phyloP scores from a whole-genome alignment of 2,888 invertebrate species.

The Oegoconia quadripuncta region DNA sequence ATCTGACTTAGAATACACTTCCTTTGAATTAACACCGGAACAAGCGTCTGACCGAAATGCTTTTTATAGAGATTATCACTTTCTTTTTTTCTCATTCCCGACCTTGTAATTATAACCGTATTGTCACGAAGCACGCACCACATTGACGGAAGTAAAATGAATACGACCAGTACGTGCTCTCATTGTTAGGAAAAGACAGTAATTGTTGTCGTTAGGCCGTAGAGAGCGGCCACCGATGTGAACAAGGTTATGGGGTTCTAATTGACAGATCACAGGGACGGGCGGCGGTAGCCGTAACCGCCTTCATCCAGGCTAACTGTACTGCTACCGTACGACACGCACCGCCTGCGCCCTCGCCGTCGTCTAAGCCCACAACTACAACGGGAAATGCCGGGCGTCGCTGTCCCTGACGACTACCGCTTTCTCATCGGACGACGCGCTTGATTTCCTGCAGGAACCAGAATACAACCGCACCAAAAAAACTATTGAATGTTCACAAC shows the following conservation, averaged over 20 bases:
- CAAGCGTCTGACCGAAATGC: constrained; percentile 27
- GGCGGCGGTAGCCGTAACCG: constrained; percentile 54
- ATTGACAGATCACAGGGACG: constrained; percentile 62
- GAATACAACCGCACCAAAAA: constrained; percentile 46
- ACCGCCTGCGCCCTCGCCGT: constrained; percentile 35
- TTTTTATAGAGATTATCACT: constrained; percentile 23
- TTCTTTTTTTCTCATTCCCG: constrained; percentile 33
- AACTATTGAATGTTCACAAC: constrained; percentile 31
- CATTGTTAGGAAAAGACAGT: constrained; percentile 25
- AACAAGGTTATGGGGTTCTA: constrained; percentile 62
- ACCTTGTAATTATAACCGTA: constrained; percentile 27
- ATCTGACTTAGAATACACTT: constrained; percentile 38
- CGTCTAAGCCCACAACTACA: constrained; percentile 51
- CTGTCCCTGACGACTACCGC: constrained; percentile 31
- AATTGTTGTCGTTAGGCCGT: constrained; percentile 42
- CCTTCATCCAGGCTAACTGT: constrained; percentile 64
- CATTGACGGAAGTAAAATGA: constrained; percentile 22
- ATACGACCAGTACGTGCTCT: constrained; percentile 17
- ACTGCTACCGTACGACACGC: constrained; percentile 59
- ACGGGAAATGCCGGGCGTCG: constrained; percentile 53
- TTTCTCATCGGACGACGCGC: constrained; percentile 42
- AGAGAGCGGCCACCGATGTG: constrained; percentile 45
- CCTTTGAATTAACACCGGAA: constrained; percentile 44
- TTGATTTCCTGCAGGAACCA: constrained; percentile 53
- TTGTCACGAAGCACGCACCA: constrained; percentile 18